These are phyloP conservation scores for Arizona elegans DNA, from an alignment of 2,113 vertebrate species.

Conservation along the genomic window DNA sequence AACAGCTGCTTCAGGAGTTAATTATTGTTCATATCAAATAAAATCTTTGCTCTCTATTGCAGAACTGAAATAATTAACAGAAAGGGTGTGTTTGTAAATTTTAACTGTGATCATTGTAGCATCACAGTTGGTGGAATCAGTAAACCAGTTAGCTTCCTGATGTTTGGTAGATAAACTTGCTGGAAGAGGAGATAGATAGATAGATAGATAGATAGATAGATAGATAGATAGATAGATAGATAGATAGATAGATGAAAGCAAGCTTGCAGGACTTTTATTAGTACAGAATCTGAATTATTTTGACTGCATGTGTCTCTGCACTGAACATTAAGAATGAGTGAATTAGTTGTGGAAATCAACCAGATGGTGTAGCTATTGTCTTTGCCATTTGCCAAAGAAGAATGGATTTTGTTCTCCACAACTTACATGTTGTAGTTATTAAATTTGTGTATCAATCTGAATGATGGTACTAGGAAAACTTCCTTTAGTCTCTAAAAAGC, in stretches of 20 bases:
- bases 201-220: not conserved
- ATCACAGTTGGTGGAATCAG: not conserved
- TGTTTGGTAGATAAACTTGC: not conserved
- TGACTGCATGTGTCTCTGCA: not conserved
- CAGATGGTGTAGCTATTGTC: not conserved
- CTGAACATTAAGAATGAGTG: not conserved
- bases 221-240: not conserved
- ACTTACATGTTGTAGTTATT: not conserved
- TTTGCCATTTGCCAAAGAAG: slow-evolving; percentile 7
- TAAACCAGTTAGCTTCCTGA: not conserved
- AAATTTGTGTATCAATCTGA: not conserved
- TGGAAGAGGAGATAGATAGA: not conserved
- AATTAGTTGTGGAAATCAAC: slow-evolving; percentile 11
- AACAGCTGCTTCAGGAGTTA: not conserved
- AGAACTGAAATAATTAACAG: not conserved
- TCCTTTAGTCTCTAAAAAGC: slow-evolving; percentile 1
- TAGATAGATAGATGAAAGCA: not conserved
- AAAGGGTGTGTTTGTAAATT: not conserved
- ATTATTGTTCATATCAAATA: not conserved
- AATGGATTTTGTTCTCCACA: not conserved
- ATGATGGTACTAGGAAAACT: not conserved
- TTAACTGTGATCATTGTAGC: not conserved
- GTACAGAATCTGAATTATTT: not conserved
- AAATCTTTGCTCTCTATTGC: not conserved
- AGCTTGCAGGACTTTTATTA: not conserved